Evolutionary conservation across 1,140 invertebrate genomes (phyloP).

Genomic region (Danaus melanippus): DNA sequence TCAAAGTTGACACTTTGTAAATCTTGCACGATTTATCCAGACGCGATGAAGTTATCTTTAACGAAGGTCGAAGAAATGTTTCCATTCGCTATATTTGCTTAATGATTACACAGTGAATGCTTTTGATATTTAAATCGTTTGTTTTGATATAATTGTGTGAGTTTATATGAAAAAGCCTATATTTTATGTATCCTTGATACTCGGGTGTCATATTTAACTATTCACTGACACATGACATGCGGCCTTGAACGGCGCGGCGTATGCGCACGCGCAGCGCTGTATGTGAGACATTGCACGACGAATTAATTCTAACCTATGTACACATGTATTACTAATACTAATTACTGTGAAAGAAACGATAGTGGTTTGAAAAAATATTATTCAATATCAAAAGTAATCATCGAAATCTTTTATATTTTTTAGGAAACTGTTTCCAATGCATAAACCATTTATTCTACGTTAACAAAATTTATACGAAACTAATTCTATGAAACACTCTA

Average conservation of each 20-base stretch:
- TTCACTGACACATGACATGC: slow-evolving; percentile 9
- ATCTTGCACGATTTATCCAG: slow-evolving; percentile 20
- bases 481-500: too few relatives aligned
- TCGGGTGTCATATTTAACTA: background rate
- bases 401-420: too few relatives aligned
- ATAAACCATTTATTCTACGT: too few relatives aligned
- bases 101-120: background rate
- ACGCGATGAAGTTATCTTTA: too few relatives aligned
- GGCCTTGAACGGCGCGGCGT: slow-evolving; percentile 10
- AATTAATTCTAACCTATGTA: background rate
- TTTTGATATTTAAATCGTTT: background rate
- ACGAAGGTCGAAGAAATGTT: background rate
- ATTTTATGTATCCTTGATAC: slow-evolving; percentile 10
- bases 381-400: too few relatives aligned
- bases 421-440: too few relatives aligned
- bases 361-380: too few relatives aligned
- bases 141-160: slow-evolving; percentile 7
- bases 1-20: slow-evolving; percentile 11
- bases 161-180: slow-evolving; percentile 8
- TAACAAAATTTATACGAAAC: too few relatives aligned
- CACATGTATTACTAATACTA: too few relatives aligned
- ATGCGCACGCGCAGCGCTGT: slow-evolving; percentile 5
- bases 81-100: slow-evolving; percentile 1
- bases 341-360: too few relatives aligned
- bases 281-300: background rate